Evolutionary conservation across 2,888 invertebrate species (phyloP), one percentile per base, ranked within the genome.

Genomic region (Zygothrica quintamaculata): DNA sequence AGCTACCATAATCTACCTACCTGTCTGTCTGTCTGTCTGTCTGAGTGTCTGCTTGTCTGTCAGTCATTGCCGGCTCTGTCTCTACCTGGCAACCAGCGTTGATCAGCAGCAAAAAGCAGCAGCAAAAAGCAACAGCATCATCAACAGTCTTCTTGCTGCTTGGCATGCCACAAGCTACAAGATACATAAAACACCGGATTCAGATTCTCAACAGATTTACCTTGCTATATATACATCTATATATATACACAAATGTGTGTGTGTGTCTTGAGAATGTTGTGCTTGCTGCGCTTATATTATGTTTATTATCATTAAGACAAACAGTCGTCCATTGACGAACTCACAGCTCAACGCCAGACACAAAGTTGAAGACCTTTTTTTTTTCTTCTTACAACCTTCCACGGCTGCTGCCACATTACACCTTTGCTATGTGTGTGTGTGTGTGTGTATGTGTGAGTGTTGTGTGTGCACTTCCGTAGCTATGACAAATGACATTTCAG

Each of bases 401-500:
- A 39, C 48, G 36, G 52, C 50, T 44, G 52, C 55, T 26, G 25
- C 15, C 47, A 26, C 39, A n/a, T 29, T 44, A 34, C 34, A 13
- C 22, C 34, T 18, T n/a, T n/a, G n/a, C n/a, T n/a, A n/a, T n/a
- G n/a, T n/a, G n/a, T n/a, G n/a, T n/a, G n/a, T n/a, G n/a, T n/a
- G n/a, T n/a, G n/a, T n/a, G n/a, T n/a, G n/a, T n/a, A n/a, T n/a
- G n/a, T n/a, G n/a, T n/a, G n/a, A n/a, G n/a, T n/a, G n/a, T n/a
- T n/a, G n/a, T n/a, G n/a, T n/a, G 40, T 40, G 40, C 61, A 72
- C 72, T 71, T 71, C 71, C 71, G 72, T 37, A 57, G n/a, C 73
- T 65, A 65, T 74, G 80, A 79, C 74, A 82, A 79, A 80, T 80
- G 77, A 66, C 72, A 51, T 62, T 69, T 76, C 72, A 67, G 60